A percentile compares a stretch with the other conserved stretches of the same genome.
Conservation (phyloP, 2,113 vertebrate species). For the Lipotes vexillifer region DNA sequence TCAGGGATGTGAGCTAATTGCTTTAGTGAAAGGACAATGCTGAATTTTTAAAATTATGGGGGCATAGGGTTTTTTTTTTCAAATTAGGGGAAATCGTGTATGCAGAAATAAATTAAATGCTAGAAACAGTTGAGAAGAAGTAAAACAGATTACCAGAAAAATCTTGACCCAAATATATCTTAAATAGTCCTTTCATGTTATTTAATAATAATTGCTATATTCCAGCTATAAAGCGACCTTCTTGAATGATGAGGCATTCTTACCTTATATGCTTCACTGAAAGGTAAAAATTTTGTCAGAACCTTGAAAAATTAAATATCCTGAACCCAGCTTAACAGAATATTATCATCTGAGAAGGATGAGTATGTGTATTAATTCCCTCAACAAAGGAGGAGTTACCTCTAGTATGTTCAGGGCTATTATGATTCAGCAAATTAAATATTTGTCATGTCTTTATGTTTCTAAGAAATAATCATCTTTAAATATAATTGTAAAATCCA, state of each 20-base stretch:
- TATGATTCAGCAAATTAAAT: background rate
- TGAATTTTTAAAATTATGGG: background rate
- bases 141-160: constrained; percentile 27
- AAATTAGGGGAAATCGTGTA: background rate
- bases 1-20: background rate
- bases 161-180: constrained; percentile 5
- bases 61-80: background rate
- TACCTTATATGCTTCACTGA: background rate
- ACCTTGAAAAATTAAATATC: constrained; percentile 23
- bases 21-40: background rate
- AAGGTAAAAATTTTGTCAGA: constrained; percentile 11
- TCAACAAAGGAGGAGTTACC: background rate
- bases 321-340: background rate
- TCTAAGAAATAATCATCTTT: constrained; percentile 28
- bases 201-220: background rate
- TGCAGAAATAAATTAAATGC: constrained; percentile 7
- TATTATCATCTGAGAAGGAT: background rate
- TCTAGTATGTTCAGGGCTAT: background rate
- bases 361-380: background rate
- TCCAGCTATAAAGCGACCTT: background rate
- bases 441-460: background rate
- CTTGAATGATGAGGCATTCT: background rate
- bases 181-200: background rate
- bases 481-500: constrained; percentile 20
- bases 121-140: background rate